Evolutionary conservation across 2,113 vertebrate genomes (phyloP).

Genomic region (Spheniscus mendiculus): DNA sequence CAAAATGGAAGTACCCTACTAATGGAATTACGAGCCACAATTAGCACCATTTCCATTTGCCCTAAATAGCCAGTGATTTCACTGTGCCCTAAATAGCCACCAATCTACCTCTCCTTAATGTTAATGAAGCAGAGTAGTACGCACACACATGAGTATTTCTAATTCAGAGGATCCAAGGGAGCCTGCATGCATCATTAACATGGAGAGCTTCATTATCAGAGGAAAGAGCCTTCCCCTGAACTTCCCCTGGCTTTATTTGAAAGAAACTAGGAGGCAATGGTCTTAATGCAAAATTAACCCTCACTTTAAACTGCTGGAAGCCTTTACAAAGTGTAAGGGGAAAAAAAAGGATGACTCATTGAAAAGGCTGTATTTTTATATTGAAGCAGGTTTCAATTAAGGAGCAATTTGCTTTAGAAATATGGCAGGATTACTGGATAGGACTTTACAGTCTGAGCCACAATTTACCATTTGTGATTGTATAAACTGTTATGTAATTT

Average conservation of each 20-base stretch:
- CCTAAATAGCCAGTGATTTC: constrained; percentile 82
- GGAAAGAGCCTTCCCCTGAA: constrained; percentile 73
- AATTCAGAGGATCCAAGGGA: constrained; percentile 81
- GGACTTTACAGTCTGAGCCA: constrained; percentile 37
- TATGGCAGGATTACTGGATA: constrained; percentile 39
- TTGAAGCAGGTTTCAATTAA: constrained; percentile 65
- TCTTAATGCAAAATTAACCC: constrained; percentile 77
- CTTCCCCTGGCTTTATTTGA: constrained; percentile 77
- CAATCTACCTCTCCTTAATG: constrained; percentile 82
- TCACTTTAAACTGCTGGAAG: constrained; percentile 48
- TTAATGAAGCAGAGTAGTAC: constrained; percentile 77
- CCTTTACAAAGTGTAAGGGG: neutral
- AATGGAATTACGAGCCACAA: constrained; percentile 74
- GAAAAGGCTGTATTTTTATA: constrained; percentile 34
- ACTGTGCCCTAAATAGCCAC: constrained; percentile 83
- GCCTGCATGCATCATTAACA: constrained; percentile 79
- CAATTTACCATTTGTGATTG: constrained; percentile 33
- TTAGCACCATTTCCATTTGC: constrained; percentile 79
- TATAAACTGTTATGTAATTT: constrained; percentile 57
- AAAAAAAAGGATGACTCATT: neutral
- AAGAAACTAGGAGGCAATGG: constrained; percentile 78
- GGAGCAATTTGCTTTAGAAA: constrained; percentile 64
- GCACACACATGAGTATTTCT: constrained; percentile 68
- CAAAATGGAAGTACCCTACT: constrained; percentile 58
- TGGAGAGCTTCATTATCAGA: constrained; percentile 78